Evolutionary conservation across 2,888 invertebrate genomes (phyloP), one percentile per base, ranked within the genome.

Genomic region (Drosophila monieri): DNA sequence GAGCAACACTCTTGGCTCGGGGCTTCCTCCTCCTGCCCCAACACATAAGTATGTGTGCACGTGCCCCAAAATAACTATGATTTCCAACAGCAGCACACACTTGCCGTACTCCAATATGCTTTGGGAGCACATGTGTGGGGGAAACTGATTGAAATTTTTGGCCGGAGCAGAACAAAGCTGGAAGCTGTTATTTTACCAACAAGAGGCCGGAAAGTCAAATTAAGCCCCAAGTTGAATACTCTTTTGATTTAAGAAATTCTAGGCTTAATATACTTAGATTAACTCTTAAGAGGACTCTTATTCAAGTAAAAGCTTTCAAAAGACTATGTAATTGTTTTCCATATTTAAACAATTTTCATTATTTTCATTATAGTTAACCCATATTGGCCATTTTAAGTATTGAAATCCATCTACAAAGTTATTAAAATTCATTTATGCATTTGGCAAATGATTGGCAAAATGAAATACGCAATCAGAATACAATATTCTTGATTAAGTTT

Each of bases 31-130:
- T 12, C 23, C 15, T 35, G 25, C n/a, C n/a, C n/a, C n/a, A n/a
- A n/a, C n/a, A 32, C 12, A 10, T 1, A 23, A 57, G 9, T 57
- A 49, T 59, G 67, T 44, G 65, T 62, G 46, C 86, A 80, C 80
- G 69, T 83, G 80, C 80, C 65, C 62, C 58, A 67, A 59, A 83
- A 85, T 77, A 79, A 86, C 77, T 80, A 78, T 73, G 69, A 81
- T 75, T 78, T 84, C 64, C 75, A 39, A 23, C 54, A 27, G 1
- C 35, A 35, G 27, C 25, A 48, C 32, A 62, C 56, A 67, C 12
- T 18, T 43, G 21, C 15, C 10, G 39, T 35, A 35, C 15, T 44
- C 39, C 64, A 53, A 57, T 49, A 41, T 48, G 15, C 37, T 27
- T 6, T 21, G 3, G 18, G 37, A 46, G 64, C 47, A 78, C 61